Base-by-base conservation (phyloP, 1,140 invertebrate genomes). In the Metopolophium dirhodum region DNA sequence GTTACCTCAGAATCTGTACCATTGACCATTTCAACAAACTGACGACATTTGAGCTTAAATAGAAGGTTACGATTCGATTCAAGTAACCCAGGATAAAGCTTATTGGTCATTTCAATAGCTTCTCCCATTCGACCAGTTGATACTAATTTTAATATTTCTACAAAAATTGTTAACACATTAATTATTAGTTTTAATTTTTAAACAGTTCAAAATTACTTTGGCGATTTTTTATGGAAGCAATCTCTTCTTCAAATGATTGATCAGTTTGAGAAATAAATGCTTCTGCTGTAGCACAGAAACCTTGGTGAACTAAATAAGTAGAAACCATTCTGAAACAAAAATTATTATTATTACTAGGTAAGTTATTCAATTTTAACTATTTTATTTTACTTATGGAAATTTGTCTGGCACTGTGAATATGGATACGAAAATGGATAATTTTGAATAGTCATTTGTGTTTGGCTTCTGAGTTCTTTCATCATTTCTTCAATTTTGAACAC, bases 401-500 rank as follows among this genome's bases (percentile, higher is more conserved):
- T 97, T 94, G 97, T 96, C 95, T 99, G 98, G 97, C 98, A 99
- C 95, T 99, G 98, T 82, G 98, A 97, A 95, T 98, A 98, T 87
- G 96, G 97, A 94, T 98, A 97, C 94, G 97, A 97, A 94, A 98
- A 97, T 94, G 97, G 98, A 96, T 98, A 98, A 95, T 97, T 97
- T 95, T 98, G 97, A 94, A 99, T 98, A 94, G 97, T 97, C 94
- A 96, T 95, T 94, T 97, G 96, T 61, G 98, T 98, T 94, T 97
- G 96, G 91, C 97, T 97, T 94, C 97, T 96, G 95, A 99, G 96
- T 95, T 99, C 98, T 95, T 97, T 96, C 96, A 99, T 98, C 97
- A 99, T 99, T 95, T 99, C 98, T 95, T 99, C 97, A 94, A 99
- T 99, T 96, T 99, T 98, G 96, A 99, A 99, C 94, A 99, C 97